Evolutionary conservation across 2,113 vertebrate genomes (phyloP).

Genomic region (Fulmarus glacialis): DNA sequence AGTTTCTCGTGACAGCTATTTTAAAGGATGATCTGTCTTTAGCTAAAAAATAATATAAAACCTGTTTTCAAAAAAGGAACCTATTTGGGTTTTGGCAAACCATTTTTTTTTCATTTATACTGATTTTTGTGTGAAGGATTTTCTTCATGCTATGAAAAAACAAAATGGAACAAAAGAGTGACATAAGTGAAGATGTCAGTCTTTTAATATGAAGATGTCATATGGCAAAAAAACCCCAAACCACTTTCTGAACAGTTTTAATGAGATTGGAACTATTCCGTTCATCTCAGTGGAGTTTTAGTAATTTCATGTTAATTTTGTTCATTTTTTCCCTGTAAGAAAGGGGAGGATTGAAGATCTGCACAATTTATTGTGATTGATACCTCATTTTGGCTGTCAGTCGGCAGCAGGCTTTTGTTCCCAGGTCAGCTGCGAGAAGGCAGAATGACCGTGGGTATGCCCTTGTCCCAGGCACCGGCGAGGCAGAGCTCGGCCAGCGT

Average conservation of each 20-base stretch:
- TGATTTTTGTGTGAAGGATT: neutral
- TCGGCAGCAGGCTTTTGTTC: neutral
- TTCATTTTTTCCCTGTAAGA: neutral
- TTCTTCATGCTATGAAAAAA: neutral
- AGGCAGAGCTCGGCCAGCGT: rapidly evolving
- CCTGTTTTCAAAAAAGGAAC: neutral
- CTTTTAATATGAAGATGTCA: neutral
- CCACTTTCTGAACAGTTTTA: neutral
- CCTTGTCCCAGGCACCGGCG: rapidly evolving
- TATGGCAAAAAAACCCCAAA: neutral
- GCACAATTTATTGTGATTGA: neutral
- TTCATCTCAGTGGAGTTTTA: neutral
- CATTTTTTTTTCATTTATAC: neutral
- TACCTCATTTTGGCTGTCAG: neutral
- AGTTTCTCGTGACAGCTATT: neutral
- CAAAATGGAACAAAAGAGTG: neutral
- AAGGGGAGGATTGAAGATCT: neutral
- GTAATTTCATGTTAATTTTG: neutral
- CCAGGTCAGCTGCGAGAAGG: neutral
- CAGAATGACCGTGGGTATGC: neutral
- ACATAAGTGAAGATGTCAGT: neutral
- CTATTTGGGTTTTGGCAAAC: neutral
- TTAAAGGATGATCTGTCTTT: neutral
- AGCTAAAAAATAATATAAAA: neutral
- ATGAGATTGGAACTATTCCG: neutral